Evolutionary conservation across 37 sponge, comb jelly and placozoan genomes (phyloP), one percentile per base, ranked within the genome.

Genomic region (Aphrocallistes beatrix): DNA sequence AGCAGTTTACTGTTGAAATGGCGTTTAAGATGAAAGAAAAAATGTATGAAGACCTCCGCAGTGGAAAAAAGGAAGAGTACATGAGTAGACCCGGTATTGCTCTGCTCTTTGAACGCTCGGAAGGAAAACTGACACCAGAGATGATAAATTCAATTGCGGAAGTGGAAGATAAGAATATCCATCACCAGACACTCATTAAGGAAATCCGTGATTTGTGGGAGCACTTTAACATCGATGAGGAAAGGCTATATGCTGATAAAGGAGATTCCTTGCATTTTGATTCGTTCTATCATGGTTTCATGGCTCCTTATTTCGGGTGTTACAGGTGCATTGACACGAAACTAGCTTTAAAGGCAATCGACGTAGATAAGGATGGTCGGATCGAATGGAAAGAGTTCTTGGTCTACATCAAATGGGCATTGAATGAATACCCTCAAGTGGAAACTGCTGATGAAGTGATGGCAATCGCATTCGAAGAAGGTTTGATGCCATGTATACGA

Each of bases 261-360:
- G 95, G 92, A 82, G 85, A 87, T 36, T 83, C 87, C 47, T 38
- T 94, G 36, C 51, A 88, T 30, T 94, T 91, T 82, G 89, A 91
- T 84, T 83, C 85, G 45, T 94, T 94, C 90, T 94, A 94, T 86
- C 51, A 88, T 38, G 91, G 89, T 6, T 94, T 94, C 88, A 91
- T 94, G 94, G 88, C 88, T 81, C 93, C 94, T 21, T 93, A 93
- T 88, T 91, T 93, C 86, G 94, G 94, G 39, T 93, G 94, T 88
- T 94, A 90, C 86, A 82, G 89, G 16, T 94, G 94, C 38, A 42
- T 0, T 36, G 84, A 85, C 39, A 89, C 90, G 0, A 87, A 85
- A 50, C 51, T 83, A 37, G 94, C 86, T 0, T 45, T 94, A 9
- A 87, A 82, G 51, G 89, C 92, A 0, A 51, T 94, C 1, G 94